phyloP scores from a whole-genome alignment of 2,888 invertebrate species.

The Microctonus brassicae region DNA sequence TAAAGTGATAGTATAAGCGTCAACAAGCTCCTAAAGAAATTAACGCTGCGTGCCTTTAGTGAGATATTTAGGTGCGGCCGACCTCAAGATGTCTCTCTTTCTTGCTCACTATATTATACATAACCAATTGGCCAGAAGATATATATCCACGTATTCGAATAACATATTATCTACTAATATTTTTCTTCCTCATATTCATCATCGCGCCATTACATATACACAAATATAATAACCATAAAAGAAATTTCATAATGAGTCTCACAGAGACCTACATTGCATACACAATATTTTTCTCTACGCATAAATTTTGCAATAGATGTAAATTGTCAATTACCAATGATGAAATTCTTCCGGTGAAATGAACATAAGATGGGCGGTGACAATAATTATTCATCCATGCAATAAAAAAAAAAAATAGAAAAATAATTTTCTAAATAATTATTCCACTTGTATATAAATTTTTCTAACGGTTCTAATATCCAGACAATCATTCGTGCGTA shows the following conservation, averaged over 20 bases:
- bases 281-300: background rate
- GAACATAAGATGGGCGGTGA: slow-evolving; percentile 26
- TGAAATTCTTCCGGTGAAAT: slow-evolving; percentile 26
- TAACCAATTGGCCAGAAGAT: background rate
- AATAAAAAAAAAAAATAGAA: background rate
- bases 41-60: slow-evolving; percentile 27
- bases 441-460: background rate
- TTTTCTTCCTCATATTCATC: background rate
- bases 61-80: slow-evolving; percentile 43
- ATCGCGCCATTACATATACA: too few relatives aligned
- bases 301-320: background rate
- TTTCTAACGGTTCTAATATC: slow-evolving; percentile 18
- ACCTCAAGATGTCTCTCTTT: slow-evolving; percentile 41
- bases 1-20: slow-evolving; percentile 28
- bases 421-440: background rate
- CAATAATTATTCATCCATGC: slow-evolving; percentile 30
- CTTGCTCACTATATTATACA: slow-evolving; percentile 24
- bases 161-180: background rate
- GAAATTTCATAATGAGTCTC: background rate
- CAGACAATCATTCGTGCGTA: slow-evolving; percentile 14
- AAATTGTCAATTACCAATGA: slow-evolving; percentile 26
- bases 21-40: slow-evolving; percentile 31
- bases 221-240: background rate
- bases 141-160: slow-evolving; percentile 24
- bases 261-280: too few relatives aligned